Evolutionary conservation across 2,797 vertebrate genomes (phyloP).

Genomic region (Acrossocheilus fasciatus): DNA sequence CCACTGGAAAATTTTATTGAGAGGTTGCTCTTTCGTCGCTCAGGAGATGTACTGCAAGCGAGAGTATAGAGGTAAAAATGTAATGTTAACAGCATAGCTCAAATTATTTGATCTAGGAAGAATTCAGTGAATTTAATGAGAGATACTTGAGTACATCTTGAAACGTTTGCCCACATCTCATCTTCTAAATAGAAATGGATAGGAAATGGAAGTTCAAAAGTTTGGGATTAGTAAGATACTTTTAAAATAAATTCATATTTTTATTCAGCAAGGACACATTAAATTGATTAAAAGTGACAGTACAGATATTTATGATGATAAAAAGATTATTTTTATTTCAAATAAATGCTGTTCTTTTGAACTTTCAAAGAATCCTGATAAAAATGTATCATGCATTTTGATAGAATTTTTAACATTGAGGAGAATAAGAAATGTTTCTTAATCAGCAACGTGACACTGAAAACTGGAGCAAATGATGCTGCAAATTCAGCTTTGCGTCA

Average conservation of each 20-base stretch:
- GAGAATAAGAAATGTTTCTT: background rate
- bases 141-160: background rate
- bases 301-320: background rate
- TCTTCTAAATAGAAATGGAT: background rate
- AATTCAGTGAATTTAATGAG: background rate
- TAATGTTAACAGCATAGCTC: background rate
- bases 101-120: background rate
- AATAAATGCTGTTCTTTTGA: background rate
- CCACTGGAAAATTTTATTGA: background rate
- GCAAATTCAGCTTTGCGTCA: background rate
- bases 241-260: background rate
- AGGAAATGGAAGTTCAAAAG: background rate
- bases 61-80: background rate
- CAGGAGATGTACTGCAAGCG: background rate
- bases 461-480: background rate
- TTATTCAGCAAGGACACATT: background rate
- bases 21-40: slow-evolving; percentile 3
- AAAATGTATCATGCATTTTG: background rate
- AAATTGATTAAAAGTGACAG: background rate
- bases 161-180: background rate
- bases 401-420: background rate
- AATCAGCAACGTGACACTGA: background rate
- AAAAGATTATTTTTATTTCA: background rate
- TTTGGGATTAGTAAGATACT: background rate
- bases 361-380: background rate